Percentiles rank a stretch among this genome's conserved stretches.
Evolutionary conservation across 92 coral and sea anemone species (phyloP).

Genomic region (Zoanthus sansibaricus): DNA sequence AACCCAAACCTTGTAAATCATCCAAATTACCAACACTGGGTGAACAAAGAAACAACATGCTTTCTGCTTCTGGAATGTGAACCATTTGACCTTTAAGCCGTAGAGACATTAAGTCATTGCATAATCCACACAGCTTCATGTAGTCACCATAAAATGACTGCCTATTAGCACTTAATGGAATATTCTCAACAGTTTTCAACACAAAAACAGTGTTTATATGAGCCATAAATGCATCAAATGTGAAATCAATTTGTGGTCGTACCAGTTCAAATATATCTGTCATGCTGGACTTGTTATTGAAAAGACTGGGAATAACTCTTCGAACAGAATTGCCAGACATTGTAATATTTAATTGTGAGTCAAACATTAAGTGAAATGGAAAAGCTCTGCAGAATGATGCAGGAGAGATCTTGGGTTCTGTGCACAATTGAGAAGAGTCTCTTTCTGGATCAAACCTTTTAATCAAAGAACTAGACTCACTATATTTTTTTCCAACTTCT

Average conservation of each 20-base stretch:
- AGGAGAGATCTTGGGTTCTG: constrained; percentile 90
- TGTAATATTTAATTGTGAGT: constrained; percentile 67
- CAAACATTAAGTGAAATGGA: constrained; percentile 93
- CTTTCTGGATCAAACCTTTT: constrained; percentile 66
- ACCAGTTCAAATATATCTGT: constrained; percentile 79
- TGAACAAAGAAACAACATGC: constrained; percentile 83
- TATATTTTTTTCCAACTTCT: constrained; percentile 63
- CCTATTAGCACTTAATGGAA: constrained; percentile 35
- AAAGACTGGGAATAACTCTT: constrained; percentile 66
- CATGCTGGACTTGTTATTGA: constrained; percentile 57
- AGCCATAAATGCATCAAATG: constrained; percentile 70
- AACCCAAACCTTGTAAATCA: constrained; percentile 75
- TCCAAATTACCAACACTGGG: constrained; percentile 91
- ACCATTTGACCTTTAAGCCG: constrained; percentile 86
- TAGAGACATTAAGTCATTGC: constrained; percentile 58
- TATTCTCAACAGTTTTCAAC: constrained; percentile 73
- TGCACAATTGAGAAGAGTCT: constrained; percentile 58
- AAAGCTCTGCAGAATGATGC: constrained; percentile 83
- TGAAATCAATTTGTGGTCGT: constrained; percentile 81
- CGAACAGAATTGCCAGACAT: constrained; percentile 85
- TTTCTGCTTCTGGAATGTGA: constrained; percentile 77
- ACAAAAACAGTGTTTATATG: constrained; percentile 95
- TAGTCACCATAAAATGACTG: constrained; percentile 24
- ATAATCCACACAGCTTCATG: constrained; percentile 41
- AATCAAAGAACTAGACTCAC: constrained; percentile 49